Percentiles rank a stretch among this genome's conserved stretches.
phyloP scores from a whole-genome alignment of 2,113 vertebrate species.

The Rhea pennata region DNA sequence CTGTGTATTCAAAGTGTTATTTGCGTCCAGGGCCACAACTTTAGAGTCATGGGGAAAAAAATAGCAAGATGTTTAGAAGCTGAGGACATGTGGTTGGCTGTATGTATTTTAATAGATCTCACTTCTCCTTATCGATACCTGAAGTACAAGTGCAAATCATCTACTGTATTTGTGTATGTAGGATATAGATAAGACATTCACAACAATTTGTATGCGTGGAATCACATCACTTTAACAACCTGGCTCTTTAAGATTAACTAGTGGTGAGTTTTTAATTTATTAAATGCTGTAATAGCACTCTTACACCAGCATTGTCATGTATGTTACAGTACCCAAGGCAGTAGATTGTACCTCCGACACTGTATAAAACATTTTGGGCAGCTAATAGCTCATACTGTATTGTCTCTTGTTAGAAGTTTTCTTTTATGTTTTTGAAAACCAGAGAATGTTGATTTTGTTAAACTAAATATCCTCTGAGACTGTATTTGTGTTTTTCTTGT shows the following conservation, averaged over 20 bases:
- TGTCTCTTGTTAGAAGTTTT: not conserved
- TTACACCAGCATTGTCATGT: not conserved
- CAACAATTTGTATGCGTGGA: slow-evolving; percentile 27
- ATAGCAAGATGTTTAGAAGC: not conserved
- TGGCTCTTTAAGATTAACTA: not conserved
- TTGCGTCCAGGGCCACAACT: not conserved
- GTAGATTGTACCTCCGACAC: slow-evolving; percentile 7
- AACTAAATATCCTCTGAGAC: not conserved
- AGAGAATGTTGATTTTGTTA: slow-evolving; percentile 24
- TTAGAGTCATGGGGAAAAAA: slow-evolving; percentile 33
- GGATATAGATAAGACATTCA: slow-evolving; percentile 6
- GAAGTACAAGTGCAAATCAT: not conserved
- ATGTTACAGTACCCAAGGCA: not conserved
- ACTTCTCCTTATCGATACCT: not conserved
- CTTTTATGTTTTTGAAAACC: not conserved
- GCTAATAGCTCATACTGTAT: not conserved
- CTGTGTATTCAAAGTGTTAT: not conserved
- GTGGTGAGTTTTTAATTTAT: slow-evolving; percentile 64
- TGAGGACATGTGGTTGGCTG: not conserved
- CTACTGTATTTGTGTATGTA: not conserved
- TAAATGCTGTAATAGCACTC: slow-evolving; percentile 51
- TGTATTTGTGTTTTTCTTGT: not conserved
- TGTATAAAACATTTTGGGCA: slow-evolving; percentile 15
- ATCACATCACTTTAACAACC: not conserved
- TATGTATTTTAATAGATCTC: not conserved